Evolutionary conservation across 1,140 invertebrate species (phyloP).

Genomic region (Aphidius ervi): DNA sequence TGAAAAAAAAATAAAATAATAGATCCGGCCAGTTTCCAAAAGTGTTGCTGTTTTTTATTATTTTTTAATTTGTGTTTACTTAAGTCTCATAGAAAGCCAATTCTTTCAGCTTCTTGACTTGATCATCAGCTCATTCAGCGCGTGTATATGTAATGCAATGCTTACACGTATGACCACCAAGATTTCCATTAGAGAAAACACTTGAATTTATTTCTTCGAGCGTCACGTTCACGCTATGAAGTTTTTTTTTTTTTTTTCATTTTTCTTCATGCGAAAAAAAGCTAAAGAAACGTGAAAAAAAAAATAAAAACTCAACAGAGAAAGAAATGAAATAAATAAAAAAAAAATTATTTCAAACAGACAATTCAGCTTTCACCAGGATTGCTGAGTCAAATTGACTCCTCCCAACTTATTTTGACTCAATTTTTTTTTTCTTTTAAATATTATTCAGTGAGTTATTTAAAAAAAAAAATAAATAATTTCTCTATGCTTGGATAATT

Average conservation of each 20-base stretch:
- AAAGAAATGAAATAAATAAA: not conserved
- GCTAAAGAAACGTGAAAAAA: not conserved
- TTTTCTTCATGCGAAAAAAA: not conserved
- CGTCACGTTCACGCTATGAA: constrained; percentile 14
- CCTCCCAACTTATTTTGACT: too few species aligned
- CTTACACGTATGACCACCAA: constrained; percentile 23
- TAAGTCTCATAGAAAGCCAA: too few species aligned
- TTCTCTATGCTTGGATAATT: too few species aligned
- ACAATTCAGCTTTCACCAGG: constrained; percentile 5
- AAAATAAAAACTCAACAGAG: too few species aligned
- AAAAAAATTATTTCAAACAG: constrained; percentile 6
- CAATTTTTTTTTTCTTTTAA: too few species aligned
- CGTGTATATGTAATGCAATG: constrained; percentile 12
- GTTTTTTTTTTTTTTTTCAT: not conserved
- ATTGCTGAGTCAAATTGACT: too few species aligned
- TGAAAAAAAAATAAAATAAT: not conserved
- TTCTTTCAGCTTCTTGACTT: constrained; percentile 3
- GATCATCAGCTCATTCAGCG: constrained; percentile 2
- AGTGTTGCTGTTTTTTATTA: not conserved
- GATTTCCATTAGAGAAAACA: constrained; percentile 43
- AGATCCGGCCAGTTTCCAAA: constrained; percentile 8
- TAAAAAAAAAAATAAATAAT: too few species aligned
- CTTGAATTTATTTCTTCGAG: constrained; percentile 24
- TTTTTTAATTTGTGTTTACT: too few species aligned
- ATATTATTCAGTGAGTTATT: too few species aligned